Evolutionary conservation across 2,888 invertebrate species (phyloP).

Genomic region (Melipona beecheii): DNA sequence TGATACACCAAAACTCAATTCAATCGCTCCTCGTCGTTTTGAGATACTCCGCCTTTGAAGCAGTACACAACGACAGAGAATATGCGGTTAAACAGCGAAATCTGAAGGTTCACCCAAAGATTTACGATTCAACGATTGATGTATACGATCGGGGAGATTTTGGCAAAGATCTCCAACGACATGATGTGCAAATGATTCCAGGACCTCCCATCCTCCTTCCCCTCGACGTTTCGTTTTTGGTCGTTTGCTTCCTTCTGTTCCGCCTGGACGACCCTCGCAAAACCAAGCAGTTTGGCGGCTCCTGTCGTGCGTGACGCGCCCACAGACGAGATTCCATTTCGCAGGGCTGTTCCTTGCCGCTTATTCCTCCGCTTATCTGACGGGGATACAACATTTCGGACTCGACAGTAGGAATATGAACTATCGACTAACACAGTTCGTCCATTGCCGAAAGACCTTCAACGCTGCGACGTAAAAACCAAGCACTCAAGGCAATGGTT

Average conservation of each 20-base stretch:
- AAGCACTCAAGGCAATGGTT: background rate
- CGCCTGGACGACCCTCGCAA: constrained; percentile 54
- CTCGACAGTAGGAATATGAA: constrained; percentile 64
- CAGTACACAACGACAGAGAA: background rate
- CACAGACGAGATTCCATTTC: constrained; percentile 66
- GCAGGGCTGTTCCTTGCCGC: constrained; percentile 28
- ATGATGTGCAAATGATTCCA: constrained; percentile 67
- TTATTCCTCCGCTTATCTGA: constrained; percentile 10
- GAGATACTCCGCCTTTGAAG: background rate
- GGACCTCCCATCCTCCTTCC: background rate
- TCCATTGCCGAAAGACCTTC: constrained; percentile 63
- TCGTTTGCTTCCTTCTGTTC: constrained; percentile 40
- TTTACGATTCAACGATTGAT: constrained; percentile 55
- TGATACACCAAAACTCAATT: background rate
- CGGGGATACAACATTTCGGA: constrained; percentile 51
- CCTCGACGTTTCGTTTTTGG: constrained; percentile 50
- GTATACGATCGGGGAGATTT: constrained; percentile 50
- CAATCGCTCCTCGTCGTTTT: background rate
- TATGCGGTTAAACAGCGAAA: constrained; percentile 10
- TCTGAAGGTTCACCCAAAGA: constrained; percentile 4
- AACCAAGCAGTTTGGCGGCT: constrained; percentile 60
- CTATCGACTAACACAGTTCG: constrained; percentile 64
- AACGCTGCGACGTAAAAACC: constrained; percentile 44
- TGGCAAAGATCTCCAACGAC: constrained; percentile 50
- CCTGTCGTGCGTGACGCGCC: constrained; percentile 63